Conservation (phyloP, 1,140 invertebrate genomes). For the Drosophila parabipectinata region DNA sequence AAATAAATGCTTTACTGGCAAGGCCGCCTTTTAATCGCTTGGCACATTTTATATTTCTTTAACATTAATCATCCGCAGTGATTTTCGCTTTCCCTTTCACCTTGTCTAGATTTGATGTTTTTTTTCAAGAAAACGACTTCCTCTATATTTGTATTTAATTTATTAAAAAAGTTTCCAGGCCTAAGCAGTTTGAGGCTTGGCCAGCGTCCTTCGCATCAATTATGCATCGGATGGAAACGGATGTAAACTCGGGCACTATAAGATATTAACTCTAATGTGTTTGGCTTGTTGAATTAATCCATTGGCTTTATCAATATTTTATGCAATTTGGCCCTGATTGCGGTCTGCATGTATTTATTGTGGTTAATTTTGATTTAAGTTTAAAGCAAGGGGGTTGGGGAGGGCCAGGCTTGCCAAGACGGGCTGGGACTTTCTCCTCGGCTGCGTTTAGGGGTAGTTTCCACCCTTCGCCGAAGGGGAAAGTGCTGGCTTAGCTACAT, state of each 20-base stretch:
- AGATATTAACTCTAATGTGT: conserved; percentile 45
- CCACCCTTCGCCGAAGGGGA: conserved; percentile 26
- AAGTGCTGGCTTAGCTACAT: conserved; percentile 26
- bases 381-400: background rate
- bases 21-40: conserved; percentile 71
- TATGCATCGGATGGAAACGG: conserved; percentile 42
- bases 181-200: conserved; percentile 15
- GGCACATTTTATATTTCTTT: conserved; percentile 69
- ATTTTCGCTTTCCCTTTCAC: conserved; percentile 55
- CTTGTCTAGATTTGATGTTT: conserved; percentile 18
- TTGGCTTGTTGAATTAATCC: conserved; percentile 57
- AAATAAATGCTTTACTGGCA: conserved; percentile 66
- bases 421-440: background rate
- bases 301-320: conserved; percentile 53
- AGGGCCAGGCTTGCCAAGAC: background rate
- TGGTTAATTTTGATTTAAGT: conserved; percentile 60
- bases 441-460: conserved; percentile 21
- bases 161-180: conserved; percentile 61
- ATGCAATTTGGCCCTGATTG: conserved; percentile 57
- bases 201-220: conserved; percentile 32
- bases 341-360: conserved; percentile 42
- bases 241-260: conserved; percentile 4
- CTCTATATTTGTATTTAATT: conserved; percentile 32
- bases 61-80: conserved; percentile 73
- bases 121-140: conserved; percentile 51